Evolutionary conservation across 2,113 vertebrate genomes (phyloP), one percentile per base, ranked within the genome.

Genomic region (Macheiramphus alcinus): DNA sequence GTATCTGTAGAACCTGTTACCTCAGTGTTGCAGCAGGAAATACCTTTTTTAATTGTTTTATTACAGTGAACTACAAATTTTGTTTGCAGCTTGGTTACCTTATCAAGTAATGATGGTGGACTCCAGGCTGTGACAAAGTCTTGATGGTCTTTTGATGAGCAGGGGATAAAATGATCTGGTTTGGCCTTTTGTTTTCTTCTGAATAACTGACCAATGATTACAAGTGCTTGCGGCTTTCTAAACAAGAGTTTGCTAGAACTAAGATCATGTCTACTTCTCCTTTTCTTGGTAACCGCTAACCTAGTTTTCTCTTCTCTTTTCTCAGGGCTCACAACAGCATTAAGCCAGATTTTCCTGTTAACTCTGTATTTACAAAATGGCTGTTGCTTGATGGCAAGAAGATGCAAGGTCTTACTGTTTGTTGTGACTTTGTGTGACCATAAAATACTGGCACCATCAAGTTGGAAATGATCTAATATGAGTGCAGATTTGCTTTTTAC

Each of bases 271-370:
- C 66, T 52, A 1, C 11, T 89, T 86, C 52, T n/a, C 45, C 53
- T 95, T 68, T 92, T 70, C 32, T 66, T 45, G 76, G 43, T 93
- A 85, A 86, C 43, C 1, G 1, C 84, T 97, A 34, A 96, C 72
- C 29, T 62, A 42, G 8, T 90, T 94, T 65, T 88, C 81, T 86
- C 61, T 92, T 94, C 92, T 90, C 43, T 93, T 95, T 86, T 80
- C 95, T 84, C 97, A 99, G 99, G 99, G 99, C 94, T 99, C 99
- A 96, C 99, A 99, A 71, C 99, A 99, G 97, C 99, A 99, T 97
- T 99, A 98, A 98, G 95, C 90, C 82, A 36, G 93, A 98, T 84
- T 84, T 85, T 79, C 80, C 48, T 70, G 67, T 58, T 90, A 92
- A 97, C 84, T 96, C 94, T 97, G 9, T 90, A 95, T 95, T 93